Evolutionary conservation across 2,888 invertebrate genomes (phyloP), one percentile per base, ranked within the genome.

Genomic region (Coelopa pilipes): DNA sequence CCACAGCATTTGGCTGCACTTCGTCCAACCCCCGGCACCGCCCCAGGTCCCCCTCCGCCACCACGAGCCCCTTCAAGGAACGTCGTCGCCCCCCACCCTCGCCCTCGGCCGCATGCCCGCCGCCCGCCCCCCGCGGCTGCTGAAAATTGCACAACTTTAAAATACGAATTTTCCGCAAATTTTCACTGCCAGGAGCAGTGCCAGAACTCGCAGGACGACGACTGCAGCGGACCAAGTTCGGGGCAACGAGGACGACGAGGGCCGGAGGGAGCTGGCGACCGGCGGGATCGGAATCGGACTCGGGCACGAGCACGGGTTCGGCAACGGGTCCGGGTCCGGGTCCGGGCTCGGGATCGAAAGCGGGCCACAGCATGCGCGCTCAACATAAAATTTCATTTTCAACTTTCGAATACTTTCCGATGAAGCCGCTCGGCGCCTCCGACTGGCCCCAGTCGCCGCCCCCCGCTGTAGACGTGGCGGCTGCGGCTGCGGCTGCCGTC

Each of bases 291-390:
- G 7, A 34, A 34, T 2, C 34, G 7, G 34, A 19, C 53, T 34
- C 15, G 50, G 60, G 70, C 70, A 70, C 49, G 62, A 34, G 49
- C 70, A 34, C 34, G n/a, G n/a, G n/a, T n/a, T n/a, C n/a, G n/a
- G n/a, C n/a, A n/a, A n/a, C n/a, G n/a, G n/a, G n/a, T n/a, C 34
- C 34, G 4, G 34, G 34, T 34, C 7, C 34, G 34, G 4, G 7
- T 34, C 34, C 4, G 34, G 34, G n/a, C n/a, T n/a, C 34, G 34
- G 34, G 34, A 34, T 34, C 34, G 34, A 34, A 34, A 34, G 34
- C 34, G 7, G 34, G 47, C 53, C 53, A 21, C 63, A 70, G 70
- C 70, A 70, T 62, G 62, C 34, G 49, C 70, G 34, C 34, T 34
- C 17, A 70, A 49, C 63, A 63, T 62, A 24, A 47, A 59, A 59